These are phyloP conservation scores for Kradibia gibbosae DNA, from an alignment of 1,140 invertebrate genomes.

Conservation along the genomic window DNA sequence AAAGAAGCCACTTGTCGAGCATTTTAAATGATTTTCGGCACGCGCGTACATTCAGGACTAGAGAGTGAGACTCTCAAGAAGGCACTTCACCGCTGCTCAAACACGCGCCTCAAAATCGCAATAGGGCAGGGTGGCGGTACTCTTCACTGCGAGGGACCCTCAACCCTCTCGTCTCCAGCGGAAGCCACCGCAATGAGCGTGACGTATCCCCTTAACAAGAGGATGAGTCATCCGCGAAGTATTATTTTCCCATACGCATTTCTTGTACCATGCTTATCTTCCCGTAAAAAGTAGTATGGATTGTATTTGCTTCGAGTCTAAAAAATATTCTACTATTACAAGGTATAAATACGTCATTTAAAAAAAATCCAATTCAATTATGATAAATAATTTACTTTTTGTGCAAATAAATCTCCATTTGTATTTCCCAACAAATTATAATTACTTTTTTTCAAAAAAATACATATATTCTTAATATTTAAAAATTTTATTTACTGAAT, in stretches of 20 bases:
- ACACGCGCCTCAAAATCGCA: slow-evolving; percentile 56
- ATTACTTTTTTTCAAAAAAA: too few species aligned
- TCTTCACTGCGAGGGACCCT: slow-evolving; percentile 47
- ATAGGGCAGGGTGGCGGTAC: slow-evolving; percentile 38
- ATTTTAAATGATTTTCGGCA: slow-evolving; percentile 38
- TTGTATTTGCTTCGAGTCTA: slow-evolving; percentile 36
- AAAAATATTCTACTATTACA: too few species aligned
- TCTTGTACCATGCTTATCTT: neutral
- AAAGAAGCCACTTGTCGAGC: slow-evolving; percentile 13
- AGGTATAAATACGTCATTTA: too few species aligned
- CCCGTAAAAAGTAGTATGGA: neutral
- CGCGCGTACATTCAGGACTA: neutral
- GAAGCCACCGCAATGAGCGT: slow-evolving; percentile 55
- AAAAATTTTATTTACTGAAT: too few species aligned
- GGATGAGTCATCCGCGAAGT: slow-evolving; percentile 59
- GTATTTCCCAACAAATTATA: too few species aligned
- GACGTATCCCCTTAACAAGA: slow-evolving; percentile 58
- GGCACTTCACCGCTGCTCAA: slow-evolving; percentile 35
- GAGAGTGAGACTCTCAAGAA: slow-evolving; percentile 37
- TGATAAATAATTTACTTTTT: too few species aligned
- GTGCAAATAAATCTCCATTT: too few species aligned
- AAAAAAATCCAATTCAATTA: too few species aligned
- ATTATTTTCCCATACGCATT: slow-evolving; percentile 52
- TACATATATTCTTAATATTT: too few species aligned
- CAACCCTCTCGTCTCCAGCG: slow-evolving; percentile 58